Conservation (phyloP, 2,888 invertebrate genomes). For the Candidula unifasciata region DNA sequence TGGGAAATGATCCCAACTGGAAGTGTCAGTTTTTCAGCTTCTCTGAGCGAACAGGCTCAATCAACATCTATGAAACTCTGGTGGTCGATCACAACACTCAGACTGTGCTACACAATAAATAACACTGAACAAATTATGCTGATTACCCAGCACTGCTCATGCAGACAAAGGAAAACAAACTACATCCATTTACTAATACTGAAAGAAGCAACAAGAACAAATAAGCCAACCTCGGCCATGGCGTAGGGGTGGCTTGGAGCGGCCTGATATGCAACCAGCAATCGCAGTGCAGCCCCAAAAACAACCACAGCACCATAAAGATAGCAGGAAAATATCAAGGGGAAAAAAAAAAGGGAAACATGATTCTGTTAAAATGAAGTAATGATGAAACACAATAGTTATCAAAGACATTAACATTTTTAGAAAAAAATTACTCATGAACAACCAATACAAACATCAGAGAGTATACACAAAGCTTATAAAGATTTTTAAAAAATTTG, state of each 20-base stretch:
- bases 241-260: slow-evolving; percentile 50
- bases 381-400: too few relatives aligned
- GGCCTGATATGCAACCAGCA: slow-evolving; percentile 33
- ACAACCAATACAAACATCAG: too few relatives aligned
- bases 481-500: too few relatives aligned
- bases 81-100: not conserved
- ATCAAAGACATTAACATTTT: too few relatives aligned
- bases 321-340: slow-evolving; percentile 23
- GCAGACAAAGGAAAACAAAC: not conserved
- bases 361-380: not conserved
- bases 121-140: not conserved
- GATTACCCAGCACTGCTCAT: not conserved
- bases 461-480: too few relatives aligned
- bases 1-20: too few relatives aligned
- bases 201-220: slow-evolving; percentile 4
- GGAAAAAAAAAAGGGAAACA: slow-evolving; percentile 3
- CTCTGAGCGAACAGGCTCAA: too few relatives aligned
- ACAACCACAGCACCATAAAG: slow-evolving; percentile 43
- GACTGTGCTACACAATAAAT: not conserved
- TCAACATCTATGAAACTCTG: too few relatives aligned
- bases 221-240: slow-evolving; percentile 51
- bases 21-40: too few relatives aligned
- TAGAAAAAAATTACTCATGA: too few relatives aligned
- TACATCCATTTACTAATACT: slow-evolving; percentile 33
- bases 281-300: slow-evolving; percentile 15